Evolutionary conservation across 2,888 invertebrate genomes (phyloP).

Genomic region (Petrolisthes manimaculis): DNA sequence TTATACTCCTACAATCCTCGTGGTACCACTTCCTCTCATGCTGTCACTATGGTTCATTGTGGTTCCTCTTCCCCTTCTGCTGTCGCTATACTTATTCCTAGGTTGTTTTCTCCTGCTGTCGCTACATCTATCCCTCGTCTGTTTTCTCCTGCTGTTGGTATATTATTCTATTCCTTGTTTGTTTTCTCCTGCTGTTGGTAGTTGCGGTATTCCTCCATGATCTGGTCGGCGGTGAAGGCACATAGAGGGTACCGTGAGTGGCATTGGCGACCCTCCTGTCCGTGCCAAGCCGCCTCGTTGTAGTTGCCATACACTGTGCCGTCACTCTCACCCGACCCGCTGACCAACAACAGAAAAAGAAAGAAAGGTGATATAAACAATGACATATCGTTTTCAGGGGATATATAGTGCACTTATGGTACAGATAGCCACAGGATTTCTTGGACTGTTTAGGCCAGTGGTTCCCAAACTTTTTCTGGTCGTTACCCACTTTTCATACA

Average conservation of each 20-base stretch:
- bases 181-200: neutral
- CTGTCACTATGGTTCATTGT: too few species aligned
- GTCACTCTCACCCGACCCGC: constrained; percentile 43
- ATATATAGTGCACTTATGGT: neutral
- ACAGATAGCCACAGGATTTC: neutral
- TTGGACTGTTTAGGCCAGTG: neutral
- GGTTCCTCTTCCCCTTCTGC: too few species aligned
- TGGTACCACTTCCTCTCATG: too few species aligned
- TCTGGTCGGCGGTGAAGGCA: constrained; percentile 35
- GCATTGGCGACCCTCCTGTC: constrained; percentile 47
- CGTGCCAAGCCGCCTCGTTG: constrained; percentile 58
- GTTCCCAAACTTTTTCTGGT: too few species aligned
- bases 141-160: too few species aligned
- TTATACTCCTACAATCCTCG: too few species aligned
- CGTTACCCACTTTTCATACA: too few species aligned
- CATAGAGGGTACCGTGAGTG: constrained; percentile 41
- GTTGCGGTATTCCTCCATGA: constrained; percentile 38
- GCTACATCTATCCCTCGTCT: neutral
- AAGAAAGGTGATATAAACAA: neutral
- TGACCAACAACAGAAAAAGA: neutral
- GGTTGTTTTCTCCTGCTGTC: neutral
- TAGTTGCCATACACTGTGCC: constrained; percentile 42
- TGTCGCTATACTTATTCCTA: too few species aligned
- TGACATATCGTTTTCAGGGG: neutral
- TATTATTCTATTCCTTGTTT: too few species aligned